Evolutionary conservation across 1,140 invertebrate species (phyloP).

Genomic region (Drosophila sp.): DNA sequence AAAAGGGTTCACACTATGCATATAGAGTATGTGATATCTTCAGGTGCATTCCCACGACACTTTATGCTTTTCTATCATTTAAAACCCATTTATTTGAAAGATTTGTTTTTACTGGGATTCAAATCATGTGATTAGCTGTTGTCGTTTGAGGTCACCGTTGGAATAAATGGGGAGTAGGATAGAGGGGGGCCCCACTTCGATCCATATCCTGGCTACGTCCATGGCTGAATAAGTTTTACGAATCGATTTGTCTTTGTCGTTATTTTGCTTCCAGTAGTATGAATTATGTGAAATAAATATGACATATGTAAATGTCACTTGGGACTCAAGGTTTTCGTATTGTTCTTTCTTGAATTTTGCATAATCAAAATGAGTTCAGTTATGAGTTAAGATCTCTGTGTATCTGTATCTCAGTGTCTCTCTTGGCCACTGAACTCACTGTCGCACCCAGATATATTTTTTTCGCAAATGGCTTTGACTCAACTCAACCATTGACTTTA

Average conservation of each 20-base stretch:
- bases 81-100: conserved; percentile 34
- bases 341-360: conserved; percentile 18
- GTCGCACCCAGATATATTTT: conserved; percentile 39
- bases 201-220: neutral
- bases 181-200: neutral
- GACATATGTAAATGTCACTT: conserved; percentile 14
- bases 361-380: conserved; percentile 23
- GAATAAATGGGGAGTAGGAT: too few relatives aligned
- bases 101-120: conserved; percentile 48
- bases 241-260: conserved; percentile 12
- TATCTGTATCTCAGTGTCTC: conserved; percentile 7
- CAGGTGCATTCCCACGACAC: conserved; percentile 57
- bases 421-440: neutral
- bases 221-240: neutral
- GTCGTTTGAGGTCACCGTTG: too few relatives aligned
- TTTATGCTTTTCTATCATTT: conserved; percentile 13
- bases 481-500: neutral
- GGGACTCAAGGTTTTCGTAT: conserved; percentile 8
- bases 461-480: conserved; percentile 28
- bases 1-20: conserved; percentile 14
- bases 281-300: conserved; percentile 12
- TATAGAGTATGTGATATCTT: conserved; percentile 27
- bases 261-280: conserved; percentile 5
- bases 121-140: conserved; percentile 43
- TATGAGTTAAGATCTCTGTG: conserved; percentile 29